A percentile compares a stretch with the other conserved stretches of the same genome.
phyloP scores from a whole-genome alignment of 2,888 invertebrate genomes.

The Oegoconia quadripuncta region DNA sequence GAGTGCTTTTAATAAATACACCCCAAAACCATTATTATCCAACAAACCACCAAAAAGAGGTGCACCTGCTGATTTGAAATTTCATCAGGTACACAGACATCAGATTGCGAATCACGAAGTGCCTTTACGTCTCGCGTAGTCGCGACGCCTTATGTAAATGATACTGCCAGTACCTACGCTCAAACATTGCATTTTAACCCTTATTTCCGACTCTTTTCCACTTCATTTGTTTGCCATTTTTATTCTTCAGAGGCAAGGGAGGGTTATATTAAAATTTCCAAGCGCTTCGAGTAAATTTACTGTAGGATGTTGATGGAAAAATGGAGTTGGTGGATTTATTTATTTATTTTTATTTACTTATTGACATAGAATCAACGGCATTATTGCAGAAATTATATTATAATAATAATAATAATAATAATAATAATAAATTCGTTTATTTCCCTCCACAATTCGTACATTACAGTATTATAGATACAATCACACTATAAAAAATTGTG shows the following conservation, averaged over 20 bases:
- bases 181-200: slow-evolving; percentile 36
- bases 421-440: no score
- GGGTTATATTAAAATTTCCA: slow-evolving; percentile 7
- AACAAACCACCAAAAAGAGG: slow-evolving; percentile 14
- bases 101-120: slow-evolving; percentile 32
- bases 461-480: no score
- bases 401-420: no score
- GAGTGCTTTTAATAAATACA: slow-evolving; percentile 11
- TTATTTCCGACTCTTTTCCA: slow-evolving; percentile 27
- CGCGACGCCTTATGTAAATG: slow-evolving; percentile 46
- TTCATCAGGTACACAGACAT: slow-evolving; percentile 40
- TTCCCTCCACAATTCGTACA: no score
- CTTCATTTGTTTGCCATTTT: slow-evolving; percentile 28
- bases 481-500: no score
- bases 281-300: neutral
- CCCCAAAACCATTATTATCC: slow-evolving; percentile 1
- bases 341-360: no score
- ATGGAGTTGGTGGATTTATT: no score
- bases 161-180: slow-evolving; percentile 21
- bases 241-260: slow-evolving; percentile 8
- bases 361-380: no score
- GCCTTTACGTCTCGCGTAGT: slow-evolving; percentile 34
- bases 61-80: slow-evolving; percentile 37
- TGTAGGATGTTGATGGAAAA: no score
- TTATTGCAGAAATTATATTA: no score